Base-by-base conservation (phyloP, 1,140 invertebrate species). In the Asobara japonica region DNA sequence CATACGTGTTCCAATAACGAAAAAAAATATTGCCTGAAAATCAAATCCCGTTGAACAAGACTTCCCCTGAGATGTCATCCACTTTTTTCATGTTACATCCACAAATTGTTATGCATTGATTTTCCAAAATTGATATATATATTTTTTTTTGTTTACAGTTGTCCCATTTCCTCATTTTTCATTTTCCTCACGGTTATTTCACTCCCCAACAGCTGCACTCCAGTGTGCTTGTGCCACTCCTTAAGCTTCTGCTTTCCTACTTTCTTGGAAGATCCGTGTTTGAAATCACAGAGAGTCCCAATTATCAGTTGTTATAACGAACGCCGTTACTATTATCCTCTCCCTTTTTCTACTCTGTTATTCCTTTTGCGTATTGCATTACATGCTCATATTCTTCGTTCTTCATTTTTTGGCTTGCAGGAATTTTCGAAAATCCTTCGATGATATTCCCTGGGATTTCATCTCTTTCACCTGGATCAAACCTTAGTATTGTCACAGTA, bases 241-340 rank as follows among this genome's bases (percentile, higher is more conserved):
- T 5, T 1, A 5, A 18, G 10, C 8, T 3, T 20, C 16, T 20
- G 3, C 3, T 5, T 11, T 20, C 2, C 30, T 1, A 10, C 3
- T 61, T 61, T 61, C 56, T 29, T 31, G 5, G 13, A 61, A 29
- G 3, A 29, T 48, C 56, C 25, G 2, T 29, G 11, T 29, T n/a
- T 61, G 25, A 27, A 10, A 22, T 61, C 25, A 10, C 1, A 29
- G 22, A 29, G 5, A 6, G 10, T 29, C 27, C 56, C 25, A 61
- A 61, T 61, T 61, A 61, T 61, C 56, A 61, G 25, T 29, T 61
- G 56, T 25, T 22, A 61, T 61, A 61, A 29, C 22, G 22, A 61
- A 61, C 6, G 18, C 27, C 45, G 1, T 20, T 13, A 61, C 22
- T 29, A 16, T 61, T 61, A 8, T 29, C 25, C 16, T 7, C 25